Conservation (phyloP, 2,888 invertebrate genomes). For the Drosophila mayaguana region DNA sequence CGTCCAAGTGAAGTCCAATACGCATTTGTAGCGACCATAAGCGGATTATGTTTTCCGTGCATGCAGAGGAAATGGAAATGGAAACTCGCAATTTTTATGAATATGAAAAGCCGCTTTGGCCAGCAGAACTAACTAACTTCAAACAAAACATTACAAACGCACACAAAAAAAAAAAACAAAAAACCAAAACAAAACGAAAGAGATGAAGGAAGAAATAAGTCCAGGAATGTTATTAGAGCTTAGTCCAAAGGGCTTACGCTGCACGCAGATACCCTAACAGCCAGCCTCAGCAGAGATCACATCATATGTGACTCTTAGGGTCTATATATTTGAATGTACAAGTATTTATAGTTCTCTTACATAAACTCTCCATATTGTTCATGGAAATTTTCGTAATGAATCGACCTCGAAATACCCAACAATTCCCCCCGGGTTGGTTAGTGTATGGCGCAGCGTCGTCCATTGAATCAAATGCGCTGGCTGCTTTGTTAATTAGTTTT, state of each 20-base stretch:
- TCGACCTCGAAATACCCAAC: neutral
- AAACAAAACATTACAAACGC: constrained; percentile 58
- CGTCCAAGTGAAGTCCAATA: constrained; percentile 55
- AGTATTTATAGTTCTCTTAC: neutral
- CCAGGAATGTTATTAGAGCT: constrained; percentile 68
- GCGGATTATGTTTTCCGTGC: constrained; percentile 65
- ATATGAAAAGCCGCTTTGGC: constrained; percentile 76
- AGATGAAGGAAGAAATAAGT: constrained; percentile 24
- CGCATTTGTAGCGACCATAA: constrained; percentile 66
- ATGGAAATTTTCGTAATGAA: neutral
- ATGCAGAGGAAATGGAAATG: constrained; percentile 66
- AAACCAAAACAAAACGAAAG: neutral
- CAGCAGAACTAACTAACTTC: constrained; percentile 71
- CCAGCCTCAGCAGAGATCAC: neutral
- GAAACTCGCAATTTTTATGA: constrained; percentile 77
- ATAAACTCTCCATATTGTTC: neutral
- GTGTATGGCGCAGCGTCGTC: constrained; percentile 22
- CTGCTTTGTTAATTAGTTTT: constrained; percentile 72
- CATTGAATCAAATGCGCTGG: constrained; percentile 47
- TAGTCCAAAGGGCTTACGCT: constrained; percentile 62
- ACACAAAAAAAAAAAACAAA: neutral
- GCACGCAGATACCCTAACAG: constrained; percentile 37
- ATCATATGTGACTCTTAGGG: no score
- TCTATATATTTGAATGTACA: neutral
- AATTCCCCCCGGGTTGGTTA: neutral